Conservation (phyloP, 2,113 vertebrate species). For the Vireo altiloquus region DNA sequence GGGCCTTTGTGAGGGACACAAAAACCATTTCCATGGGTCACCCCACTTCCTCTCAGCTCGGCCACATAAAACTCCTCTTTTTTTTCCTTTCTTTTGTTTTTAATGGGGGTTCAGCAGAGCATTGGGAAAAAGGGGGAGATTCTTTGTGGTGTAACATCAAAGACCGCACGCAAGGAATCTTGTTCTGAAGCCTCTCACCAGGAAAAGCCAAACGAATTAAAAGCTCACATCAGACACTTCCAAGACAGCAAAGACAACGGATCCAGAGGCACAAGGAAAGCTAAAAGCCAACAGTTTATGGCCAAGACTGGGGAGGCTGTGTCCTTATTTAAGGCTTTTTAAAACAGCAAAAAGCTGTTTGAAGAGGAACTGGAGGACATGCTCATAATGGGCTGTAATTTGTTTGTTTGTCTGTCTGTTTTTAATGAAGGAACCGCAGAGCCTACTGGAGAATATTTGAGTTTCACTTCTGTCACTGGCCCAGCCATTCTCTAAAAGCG, state of each 20-base stretch:
- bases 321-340: conserved; percentile 54
- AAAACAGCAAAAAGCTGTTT: conserved; percentile 50
- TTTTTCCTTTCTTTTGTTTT: background rate
- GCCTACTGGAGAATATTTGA: conserved; percentile 47
- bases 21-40: conserved; percentile 49
- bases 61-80: background rate
- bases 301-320: conserved; percentile 5
- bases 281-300: conserved; percentile 34
- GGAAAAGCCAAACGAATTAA: conserved; percentile 53
- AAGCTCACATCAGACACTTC: conserved; percentile 23
- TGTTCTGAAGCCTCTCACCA: conserved; percentile 53
- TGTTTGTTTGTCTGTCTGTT: conserved; percentile 62
- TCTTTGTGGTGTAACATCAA: conserved; percentile 52
- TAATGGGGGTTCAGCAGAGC: conserved; percentile 20
- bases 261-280: conserved; percentile 41
- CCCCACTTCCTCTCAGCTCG: conserved; percentile 41
- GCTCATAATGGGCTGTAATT: conserved; percentile 37
- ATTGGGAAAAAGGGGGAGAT: conserved; percentile 14
- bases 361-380: conserved; percentile 46
- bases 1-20: conserved; percentile 36
- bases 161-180: conserved; percentile 42
- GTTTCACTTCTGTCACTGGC: conserved; percentile 51
- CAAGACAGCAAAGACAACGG: background rate
- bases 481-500: background rate
- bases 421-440: conserved; percentile 48